Percentiles rank a stretch among this genome's conserved stretches.
Conservation (phyloP, 2,888 invertebrate species). For the Arrhopalites spinosus region DNA sequence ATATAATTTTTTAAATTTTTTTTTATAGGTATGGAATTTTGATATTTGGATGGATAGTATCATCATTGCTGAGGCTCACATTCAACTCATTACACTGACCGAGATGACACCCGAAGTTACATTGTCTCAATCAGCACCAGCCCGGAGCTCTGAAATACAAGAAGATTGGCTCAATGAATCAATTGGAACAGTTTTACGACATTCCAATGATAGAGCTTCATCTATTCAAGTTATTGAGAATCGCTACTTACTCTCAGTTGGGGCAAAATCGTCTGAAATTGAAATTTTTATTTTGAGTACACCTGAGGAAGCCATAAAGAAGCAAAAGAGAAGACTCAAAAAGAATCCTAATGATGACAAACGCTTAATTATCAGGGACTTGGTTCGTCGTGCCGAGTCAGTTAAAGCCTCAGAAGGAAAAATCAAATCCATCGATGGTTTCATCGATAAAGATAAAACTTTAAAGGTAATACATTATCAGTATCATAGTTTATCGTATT, state of each 20-base stretch:
- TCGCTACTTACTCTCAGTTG: conserved; percentile 43
- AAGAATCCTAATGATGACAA: conserved; percentile 65
- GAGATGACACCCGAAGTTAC: conserved; percentile 22
- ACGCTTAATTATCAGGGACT: conserved; percentile 46
- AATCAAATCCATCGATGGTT: conserved; percentile 71
- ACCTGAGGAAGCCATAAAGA: conserved; percentile 73
- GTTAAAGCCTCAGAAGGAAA: conserved; percentile 58
- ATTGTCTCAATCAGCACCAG: conserved; percentile 15
- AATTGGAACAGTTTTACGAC: conserved; percentile 50
- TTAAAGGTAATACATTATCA: conserved; percentile 63
- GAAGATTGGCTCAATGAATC: conserved; percentile 47
- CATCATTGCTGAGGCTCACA: conserved; percentile 50
- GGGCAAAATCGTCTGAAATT: conserved; percentile 59
- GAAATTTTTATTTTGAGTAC: conserved; percentile 83
- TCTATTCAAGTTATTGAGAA: conserved; percentile 44
- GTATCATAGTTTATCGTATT: no score
- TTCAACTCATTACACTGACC: conserved; percentile 43
- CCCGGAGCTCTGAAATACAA: conserved; percentile 19
- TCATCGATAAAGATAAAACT: conserved; percentile 74
- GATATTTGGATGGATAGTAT: conserved; percentile 48
- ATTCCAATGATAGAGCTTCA: conserved; percentile 47
- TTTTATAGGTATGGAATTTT: conserved; percentile 48
- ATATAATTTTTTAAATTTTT: not conserved
- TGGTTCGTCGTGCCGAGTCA: conserved; percentile 47
- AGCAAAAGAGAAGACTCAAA: conserved; percentile 76